A percentile compares a stretch with the other conserved stretches of the same genome.
These are phyloP conservation scores for Varecia variegata DNA, from an alignment of 2,797 vertebrate genomes.

Conservation along the genomic window DNA sequence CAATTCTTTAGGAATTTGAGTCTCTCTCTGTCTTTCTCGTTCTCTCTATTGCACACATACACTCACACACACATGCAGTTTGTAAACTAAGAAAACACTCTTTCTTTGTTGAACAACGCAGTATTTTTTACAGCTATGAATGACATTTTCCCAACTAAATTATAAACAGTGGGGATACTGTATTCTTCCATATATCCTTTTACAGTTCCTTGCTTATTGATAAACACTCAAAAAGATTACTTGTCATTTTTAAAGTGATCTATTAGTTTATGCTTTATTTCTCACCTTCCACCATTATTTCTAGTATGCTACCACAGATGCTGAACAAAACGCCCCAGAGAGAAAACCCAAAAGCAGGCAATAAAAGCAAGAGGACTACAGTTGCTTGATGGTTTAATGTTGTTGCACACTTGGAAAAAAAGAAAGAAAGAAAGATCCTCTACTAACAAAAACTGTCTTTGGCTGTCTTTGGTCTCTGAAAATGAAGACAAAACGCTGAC, in stretches of 20 bases:
- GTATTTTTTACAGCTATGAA: not conserved
- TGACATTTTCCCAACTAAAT: not conserved
- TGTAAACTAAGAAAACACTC: conserved; percentile 8
- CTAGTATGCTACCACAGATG: not conserved
- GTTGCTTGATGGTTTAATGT: not conserved
- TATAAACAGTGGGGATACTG: not conserved
- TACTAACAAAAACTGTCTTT: not conserved
- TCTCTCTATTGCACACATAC: not conserved
- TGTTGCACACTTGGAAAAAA: not conserved
- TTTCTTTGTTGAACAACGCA: not conserved
- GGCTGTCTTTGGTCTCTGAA: not conserved
- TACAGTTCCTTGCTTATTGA: not conserved
- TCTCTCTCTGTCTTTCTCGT: not conserved
- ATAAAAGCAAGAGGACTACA: not conserved
- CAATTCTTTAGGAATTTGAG: conserved; percentile 45
- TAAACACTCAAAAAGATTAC: not conserved
- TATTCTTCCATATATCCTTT: not conserved
- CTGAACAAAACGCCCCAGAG: not conserved
- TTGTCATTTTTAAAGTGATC: not conserved
- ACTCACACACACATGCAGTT: not conserved
- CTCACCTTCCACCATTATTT: not conserved
- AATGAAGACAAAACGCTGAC: not conserved
- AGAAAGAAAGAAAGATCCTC: not conserved
- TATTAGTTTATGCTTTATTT: not conserved
- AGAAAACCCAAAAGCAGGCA: not conserved